Evolutionary conservation across 1,140 invertebrate species (phyloP).

Genomic region (Drosophila bocki): DNA sequence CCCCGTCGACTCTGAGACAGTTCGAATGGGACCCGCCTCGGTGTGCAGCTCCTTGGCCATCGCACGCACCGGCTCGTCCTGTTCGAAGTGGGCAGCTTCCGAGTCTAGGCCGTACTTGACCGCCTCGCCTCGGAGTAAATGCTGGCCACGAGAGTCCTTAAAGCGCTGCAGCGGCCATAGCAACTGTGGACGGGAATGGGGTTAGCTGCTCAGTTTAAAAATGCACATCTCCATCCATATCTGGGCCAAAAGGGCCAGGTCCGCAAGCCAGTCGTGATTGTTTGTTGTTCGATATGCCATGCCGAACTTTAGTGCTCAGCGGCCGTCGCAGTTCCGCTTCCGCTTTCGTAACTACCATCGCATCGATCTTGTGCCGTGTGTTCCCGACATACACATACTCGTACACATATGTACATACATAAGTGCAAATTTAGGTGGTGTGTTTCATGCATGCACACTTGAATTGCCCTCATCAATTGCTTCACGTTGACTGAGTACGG

Average conservation of each 20-base stretch:
- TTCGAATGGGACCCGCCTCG: constrained; percentile 30
- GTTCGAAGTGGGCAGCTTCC: constrained; percentile 64
- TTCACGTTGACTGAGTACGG: constrained; percentile 73
- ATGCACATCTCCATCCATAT: constrained; percentile 7
- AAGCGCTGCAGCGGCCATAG: constrained; percentile 90
- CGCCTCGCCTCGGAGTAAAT: constrained; percentile 85
- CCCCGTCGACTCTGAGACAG: neutral
- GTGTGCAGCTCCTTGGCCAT: constrained; percentile 62
- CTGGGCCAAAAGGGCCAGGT: neutral
- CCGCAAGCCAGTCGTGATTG: constrained; percentile 22
- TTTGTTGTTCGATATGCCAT: constrained; percentile 45
- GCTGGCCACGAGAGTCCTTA: constrained; percentile 87
- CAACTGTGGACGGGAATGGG: constrained; percentile 85
- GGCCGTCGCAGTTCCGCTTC: constrained; percentile 58
- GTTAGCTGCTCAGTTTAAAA: constrained; percentile 32
- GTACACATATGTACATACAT: neutral
- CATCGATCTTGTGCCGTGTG: constrained; percentile 18
- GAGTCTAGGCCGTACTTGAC: constrained; percentile 73
- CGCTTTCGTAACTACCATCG: constrained; percentile 50
- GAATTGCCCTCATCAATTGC: constrained; percentile 78
- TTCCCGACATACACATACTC: neutral
- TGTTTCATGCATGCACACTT: constrained; percentile 68
- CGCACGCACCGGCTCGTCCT: constrained; percentile 68
- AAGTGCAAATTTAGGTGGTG: constrained; percentile 21
- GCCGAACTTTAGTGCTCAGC: constrained; percentile 53